Evolutionary conservation across 2,797 vertebrate species (phyloP).

Genomic region (Esox masquinongy): DNA sequence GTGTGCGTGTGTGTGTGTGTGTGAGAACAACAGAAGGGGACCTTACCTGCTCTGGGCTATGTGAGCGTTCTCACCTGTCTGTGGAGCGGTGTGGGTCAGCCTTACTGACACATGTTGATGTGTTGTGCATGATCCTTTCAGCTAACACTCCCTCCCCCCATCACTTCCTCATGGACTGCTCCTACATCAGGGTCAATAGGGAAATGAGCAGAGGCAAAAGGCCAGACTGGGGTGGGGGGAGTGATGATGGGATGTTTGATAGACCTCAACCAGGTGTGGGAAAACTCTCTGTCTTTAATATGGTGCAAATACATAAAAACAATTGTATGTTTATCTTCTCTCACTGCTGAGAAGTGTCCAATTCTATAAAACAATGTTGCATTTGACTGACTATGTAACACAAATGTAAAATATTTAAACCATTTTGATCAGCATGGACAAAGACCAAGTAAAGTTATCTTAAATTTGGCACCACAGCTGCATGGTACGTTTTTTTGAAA

Average conservation of each 20-base stretch:
- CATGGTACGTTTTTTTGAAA: neutral
- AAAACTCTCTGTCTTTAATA: conserved; percentile 15
- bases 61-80: conserved; percentile 25
- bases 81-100: conserved; percentile 51
- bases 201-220: conserved; percentile 55
- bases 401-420: neutral
- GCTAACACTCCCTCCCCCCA: conserved; percentile 24
- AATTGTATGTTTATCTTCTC: neutral
- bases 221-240: conserved; percentile 27
- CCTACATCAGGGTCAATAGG: conserved; percentile 49
- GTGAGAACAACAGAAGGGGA: neutral
- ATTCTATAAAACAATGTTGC: neutral
- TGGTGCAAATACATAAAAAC: conserved; percentile 23
- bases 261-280: conserved; percentile 49
- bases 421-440: neutral
- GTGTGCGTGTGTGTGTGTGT: neutral
- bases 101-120: conserved; percentile 66
- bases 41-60: conserved; percentile 33
- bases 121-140: conserved; percentile 63
- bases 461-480: neutral
- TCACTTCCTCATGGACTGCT: conserved; percentile 42
- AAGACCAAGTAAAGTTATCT: neutral
- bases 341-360: neutral
- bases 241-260: neutral
- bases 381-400: neutral